These are phyloP conservation scores for Malachius bipustulatus DNA, from an alignment of 2,888 invertebrate species.

Conservation along the genomic window DNA sequence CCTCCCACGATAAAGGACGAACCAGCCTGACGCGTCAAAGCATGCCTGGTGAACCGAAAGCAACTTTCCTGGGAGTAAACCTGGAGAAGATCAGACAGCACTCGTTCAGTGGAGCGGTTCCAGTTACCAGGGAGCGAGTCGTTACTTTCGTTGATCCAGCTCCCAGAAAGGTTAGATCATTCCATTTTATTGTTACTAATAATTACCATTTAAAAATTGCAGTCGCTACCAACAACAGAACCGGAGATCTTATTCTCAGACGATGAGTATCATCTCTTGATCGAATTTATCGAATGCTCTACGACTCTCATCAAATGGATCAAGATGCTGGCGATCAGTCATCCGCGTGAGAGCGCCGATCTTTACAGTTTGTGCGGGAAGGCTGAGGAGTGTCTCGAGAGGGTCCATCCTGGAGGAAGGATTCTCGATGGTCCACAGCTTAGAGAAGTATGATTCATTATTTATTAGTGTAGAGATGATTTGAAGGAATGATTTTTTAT, in stretches of 20 bases:
- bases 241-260: conserved; percentile 41
- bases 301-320: conserved; percentile 82
- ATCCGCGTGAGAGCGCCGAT: conserved; percentile 56
- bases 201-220: conserved; percentile 20
- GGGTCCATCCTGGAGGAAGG: conserved; percentile 70
- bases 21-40: conserved; percentile 35
- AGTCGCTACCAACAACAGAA: conserved; percentile 27
- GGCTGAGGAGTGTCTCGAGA: conserved; percentile 55
- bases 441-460: no score
- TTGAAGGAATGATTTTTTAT: no score
- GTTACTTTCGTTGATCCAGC: conserved; percentile 34
- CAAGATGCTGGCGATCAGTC: conserved; percentile 31
- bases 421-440: conserved; percentile 61
- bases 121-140: conserved; percentile 24
- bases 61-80: conserved; percentile 34
- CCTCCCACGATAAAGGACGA: conserved; percentile 32
- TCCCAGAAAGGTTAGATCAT: no score
- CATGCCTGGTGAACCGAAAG: conserved; percentile 34
- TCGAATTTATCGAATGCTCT: conserved; percentile 72
- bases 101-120: conserved; percentile 36
- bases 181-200: no score
- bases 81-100: conserved; percentile 36
- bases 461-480: conserved; percentile 32
- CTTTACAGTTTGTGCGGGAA: conserved; percentile 64
- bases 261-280: conserved; percentile 58